Conservation (phyloP, 2,888 invertebrate genomes). For the Eretmocerus hayati region DNA sequence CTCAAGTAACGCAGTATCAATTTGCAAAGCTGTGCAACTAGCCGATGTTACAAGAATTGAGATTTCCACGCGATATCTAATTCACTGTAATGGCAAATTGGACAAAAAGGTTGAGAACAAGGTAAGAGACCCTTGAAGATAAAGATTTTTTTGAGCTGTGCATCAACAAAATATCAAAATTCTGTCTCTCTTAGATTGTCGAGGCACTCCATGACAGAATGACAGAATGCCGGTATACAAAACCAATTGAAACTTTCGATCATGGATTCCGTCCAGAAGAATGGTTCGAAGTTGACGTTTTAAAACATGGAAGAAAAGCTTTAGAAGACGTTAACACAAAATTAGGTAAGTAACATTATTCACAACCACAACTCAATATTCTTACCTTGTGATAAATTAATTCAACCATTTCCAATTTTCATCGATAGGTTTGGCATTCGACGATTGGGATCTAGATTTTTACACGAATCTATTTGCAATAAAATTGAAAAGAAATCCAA, state of each 20-base stretch:
- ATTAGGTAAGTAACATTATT: conserved; percentile 52
- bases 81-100: conserved; percentile 27
- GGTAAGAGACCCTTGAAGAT: conserved; percentile 22
- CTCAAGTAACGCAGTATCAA: conserved; percentile 93
- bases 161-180: neutral
- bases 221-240: conserved; percentile 83
- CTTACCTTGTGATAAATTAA: too few relatives aligned
- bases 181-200: conserved; percentile 45
- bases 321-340: conserved; percentile 73
- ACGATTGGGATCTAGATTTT: conserved; percentile 85
- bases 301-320: conserved; percentile 68
- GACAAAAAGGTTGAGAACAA: conserved; percentile 38
- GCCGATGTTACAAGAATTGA: conserved; percentile 73
- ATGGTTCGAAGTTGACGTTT: conserved; percentile 80
- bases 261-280: conserved; percentile 55
- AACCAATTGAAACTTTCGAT: conserved; percentile 53
- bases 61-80: conserved; percentile 65
- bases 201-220: conserved; percentile 79
- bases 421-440: conserved; percentile 91
- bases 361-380: too few relatives aligned
- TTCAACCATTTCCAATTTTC: neutral
- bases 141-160: neutral
- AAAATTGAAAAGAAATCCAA: conserved; percentile 83
- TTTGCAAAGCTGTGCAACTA: conserved; percentile 79
- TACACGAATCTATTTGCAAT: conserved; percentile 81